Evolutionary conservation across 2,113 vertebrate genomes (phyloP).

Genomic region (Ovis aries): ARS-UI_Ramb_v3.0 NC_056077.1:14760501-14761000

Average conservation of each 20-base stretch:
- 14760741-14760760: conserved; percentile 84
- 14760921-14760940: background rate
- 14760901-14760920: background rate
- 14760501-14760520: background rate
- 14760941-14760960: too few relatives aligned
- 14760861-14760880: background rate
- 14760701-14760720: conserved; percentile 85
- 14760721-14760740: conserved; percentile 91
- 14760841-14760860: background rate
- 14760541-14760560: background rate
- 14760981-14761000: too few relatives aligned
- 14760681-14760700: conserved; percentile 72
- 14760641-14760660: conserved; percentile 60
- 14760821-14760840: background rate
- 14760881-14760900: background rate
- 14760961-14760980: too few relatives aligned
- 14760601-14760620: conserved; percentile 71
- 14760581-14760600: background rate
- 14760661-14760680: conserved; percentile 74
- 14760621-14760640: conserved; percentile 53
- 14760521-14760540: background rate
- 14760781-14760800: background rate
- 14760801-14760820: conserved; percentile 6
- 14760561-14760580: background rate
- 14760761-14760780: conserved; percentile 5